A percentile compares a stretch with the other conserved stretches of the same genome.
Evolutionary conservation across 1,140 invertebrate species (phyloP).

Genomic region (Frieseomelitta varia): DNA sequence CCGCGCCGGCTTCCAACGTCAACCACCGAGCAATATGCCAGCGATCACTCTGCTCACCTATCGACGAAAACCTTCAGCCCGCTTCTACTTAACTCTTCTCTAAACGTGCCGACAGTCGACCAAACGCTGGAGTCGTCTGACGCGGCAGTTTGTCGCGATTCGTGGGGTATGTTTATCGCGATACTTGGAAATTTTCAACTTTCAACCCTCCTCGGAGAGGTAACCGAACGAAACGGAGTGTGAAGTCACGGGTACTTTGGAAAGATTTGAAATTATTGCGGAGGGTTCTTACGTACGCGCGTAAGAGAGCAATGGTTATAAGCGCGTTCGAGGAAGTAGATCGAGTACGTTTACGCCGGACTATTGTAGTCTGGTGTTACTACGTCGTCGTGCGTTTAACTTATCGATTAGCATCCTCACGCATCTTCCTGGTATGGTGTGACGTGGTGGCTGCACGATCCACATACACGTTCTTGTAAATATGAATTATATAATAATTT

Average conservation of each 20-base stretch:
- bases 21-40: constrained; percentile 14
- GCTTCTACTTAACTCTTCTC: not conserved
- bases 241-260: not conserved
- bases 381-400: constrained; percentile 1
- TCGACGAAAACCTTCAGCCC: not conserved
- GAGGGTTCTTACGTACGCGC: no score
- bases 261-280: not conserved
- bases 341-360: not conserved
- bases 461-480: not conserved
- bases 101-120: no score
- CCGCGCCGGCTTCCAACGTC: constrained; percentile 37
- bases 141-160: not conserved
- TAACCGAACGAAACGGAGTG: not conserved
- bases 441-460: not conserved
- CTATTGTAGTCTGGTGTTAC: constrained; percentile 9
- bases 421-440: constrained; percentile 9
- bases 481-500: not conserved
- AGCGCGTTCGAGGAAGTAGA: not conserved
- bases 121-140: not conserved
- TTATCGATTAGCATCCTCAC: constrained; percentile 18
- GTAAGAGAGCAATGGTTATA: not conserved
- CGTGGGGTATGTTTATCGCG: not conserved
- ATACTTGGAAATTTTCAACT: not conserved
- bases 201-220: not conserved
- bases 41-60: constrained; percentile 16